Percentiles rank a stretch among this genome's conserved stretches.
These are phyloP conservation scores for Amaurobius ferox DNA, from an alignment of 2,888 invertebrate genomes.

Conservation along the genomic window DNA sequence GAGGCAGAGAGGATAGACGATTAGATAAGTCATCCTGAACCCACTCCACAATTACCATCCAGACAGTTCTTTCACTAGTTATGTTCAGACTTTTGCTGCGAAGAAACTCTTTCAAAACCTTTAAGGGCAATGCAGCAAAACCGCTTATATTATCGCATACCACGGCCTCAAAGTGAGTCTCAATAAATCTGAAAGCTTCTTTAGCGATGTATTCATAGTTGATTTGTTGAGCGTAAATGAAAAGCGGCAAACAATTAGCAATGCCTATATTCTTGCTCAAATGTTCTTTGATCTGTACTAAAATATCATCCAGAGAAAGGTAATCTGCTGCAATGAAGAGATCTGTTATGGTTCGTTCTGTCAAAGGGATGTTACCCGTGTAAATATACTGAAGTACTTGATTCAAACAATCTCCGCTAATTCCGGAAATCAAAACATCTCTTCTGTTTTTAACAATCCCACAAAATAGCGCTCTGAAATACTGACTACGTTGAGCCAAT, in stretches of 20 bases:
- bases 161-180: conserved; percentile 25
- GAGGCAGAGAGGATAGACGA: background rate
- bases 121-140: too few species aligned
- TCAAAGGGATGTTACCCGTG: background rate
- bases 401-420: conserved; percentile 5
- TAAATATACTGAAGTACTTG: conserved; percentile 21
- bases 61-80: too few species aligned
- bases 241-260: conserved; percentile 12
- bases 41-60: conserved; percentile 12
- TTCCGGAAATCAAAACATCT: background rate
- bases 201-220: background rate
- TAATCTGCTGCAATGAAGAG: conserved; percentile 18
- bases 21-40: background rate
- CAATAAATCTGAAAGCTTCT: conserved; percentile 19
- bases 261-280: background rate
- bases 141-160: too few species aligned
- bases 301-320: background rate
- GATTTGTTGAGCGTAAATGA: conserved; percentile 1
- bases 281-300: background rate
- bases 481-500: conserved; percentile 12
- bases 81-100: too few species aligned
- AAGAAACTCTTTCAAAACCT: too few species aligned
- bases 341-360: background rate
- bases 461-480: conserved; percentile 23
- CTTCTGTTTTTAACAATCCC: background rate